Evolutionary conservation across 2,113 vertebrate genomes (phyloP).

Genomic region (Theristicus caerulescens): DNA sequence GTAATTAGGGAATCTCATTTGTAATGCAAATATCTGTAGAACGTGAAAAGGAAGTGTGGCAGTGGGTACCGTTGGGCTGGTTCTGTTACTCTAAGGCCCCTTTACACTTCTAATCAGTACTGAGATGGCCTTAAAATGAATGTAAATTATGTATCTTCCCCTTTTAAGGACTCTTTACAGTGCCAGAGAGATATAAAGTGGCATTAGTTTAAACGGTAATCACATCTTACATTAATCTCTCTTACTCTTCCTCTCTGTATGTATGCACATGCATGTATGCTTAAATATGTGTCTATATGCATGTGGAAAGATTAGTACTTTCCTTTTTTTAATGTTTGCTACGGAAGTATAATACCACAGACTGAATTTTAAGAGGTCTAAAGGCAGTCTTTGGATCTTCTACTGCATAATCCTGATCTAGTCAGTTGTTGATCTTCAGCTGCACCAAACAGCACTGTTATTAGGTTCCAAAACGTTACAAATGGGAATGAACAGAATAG

Average conservation of each 20-base stretch:
- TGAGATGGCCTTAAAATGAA: not conserved
- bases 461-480: not conserved
- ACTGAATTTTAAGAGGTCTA: not conserved
- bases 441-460: not conserved
- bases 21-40: slow-evolving; percentile 31
- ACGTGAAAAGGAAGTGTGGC: not conserved
- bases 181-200: not conserved
- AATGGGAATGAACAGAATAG: not conserved
- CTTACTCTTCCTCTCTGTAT: not conserved
- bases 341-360: not conserved
- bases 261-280: not conserved
- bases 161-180: not conserved
- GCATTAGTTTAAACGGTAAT: not conserved
- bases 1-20: slow-evolving; percentile 41
- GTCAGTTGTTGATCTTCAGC: not conserved
- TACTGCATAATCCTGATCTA: not conserved
- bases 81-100: not conserved
- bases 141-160: not conserved
- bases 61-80: not conserved
- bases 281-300: not conserved
- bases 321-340: not conserved
- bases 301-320: not conserved
- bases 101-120: not conserved
- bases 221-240: not conserved
- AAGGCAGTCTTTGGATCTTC: not conserved